These are phyloP conservation scores for Apocheima hispidaria DNA, from an alignment of 2,888 invertebrate genomes.

Conservation along the genomic window DNA sequence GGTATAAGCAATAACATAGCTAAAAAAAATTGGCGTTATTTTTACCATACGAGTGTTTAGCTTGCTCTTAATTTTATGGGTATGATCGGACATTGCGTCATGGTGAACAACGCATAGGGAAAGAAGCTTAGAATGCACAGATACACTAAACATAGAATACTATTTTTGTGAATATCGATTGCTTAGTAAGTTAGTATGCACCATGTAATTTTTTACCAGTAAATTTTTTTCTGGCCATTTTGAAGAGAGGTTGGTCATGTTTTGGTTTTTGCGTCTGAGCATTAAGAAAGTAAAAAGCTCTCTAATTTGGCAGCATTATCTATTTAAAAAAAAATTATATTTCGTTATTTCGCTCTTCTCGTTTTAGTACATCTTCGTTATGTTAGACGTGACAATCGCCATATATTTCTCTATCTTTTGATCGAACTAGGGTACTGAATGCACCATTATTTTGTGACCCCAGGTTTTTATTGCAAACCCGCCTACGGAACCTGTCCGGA, in stretches of 20 bases:
- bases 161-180: too few relatives aligned
- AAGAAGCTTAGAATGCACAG: too few relatives aligned
- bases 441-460: conserved; percentile 49
- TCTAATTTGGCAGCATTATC: background rate
- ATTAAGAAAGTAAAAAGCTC: background rate
- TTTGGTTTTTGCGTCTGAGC: background rate
- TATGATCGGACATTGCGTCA: too few relatives aligned
- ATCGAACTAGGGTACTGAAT: conserved; percentile 25
- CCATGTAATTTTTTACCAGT: too few relatives aligned
- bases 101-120: background rate
- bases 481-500: conserved; percentile 66
- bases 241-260: background rate
- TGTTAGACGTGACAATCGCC: background rate
- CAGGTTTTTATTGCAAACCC: conserved; percentile 64
- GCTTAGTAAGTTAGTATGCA: too few relatives aligned
- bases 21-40: too few relatives aligned
- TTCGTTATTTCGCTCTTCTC: background rate
- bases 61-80: too few relatives aligned
- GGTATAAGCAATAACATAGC: too few relatives aligned
- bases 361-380: background rate
- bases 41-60: too few relatives aligned
- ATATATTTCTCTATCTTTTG: background rate
- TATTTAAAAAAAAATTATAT: background rate
- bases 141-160: too few relatives aligned
- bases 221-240: background rate